A percentile compares a stretch with the other conserved stretches of the same genome.
phyloP scores from a whole-genome alignment of 2,797 vertebrate species.

The Phyllotis vaccarum region DNA sequence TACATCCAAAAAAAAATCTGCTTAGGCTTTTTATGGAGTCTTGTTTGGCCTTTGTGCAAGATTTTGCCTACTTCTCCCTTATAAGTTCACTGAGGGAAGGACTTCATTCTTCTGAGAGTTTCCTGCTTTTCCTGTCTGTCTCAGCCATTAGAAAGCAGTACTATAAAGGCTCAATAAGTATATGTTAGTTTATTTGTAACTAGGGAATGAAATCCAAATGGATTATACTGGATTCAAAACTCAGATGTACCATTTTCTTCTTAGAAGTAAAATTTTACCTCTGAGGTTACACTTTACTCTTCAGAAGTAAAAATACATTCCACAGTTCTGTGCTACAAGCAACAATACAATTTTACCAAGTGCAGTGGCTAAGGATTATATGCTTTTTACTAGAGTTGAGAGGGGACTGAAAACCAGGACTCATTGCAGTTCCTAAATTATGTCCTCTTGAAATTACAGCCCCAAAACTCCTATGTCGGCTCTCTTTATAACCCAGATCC shows the following conservation, averaged over 20 bases:
- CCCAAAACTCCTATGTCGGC: constrained; percentile 3
- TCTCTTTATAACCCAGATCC: constrained; percentile 52
- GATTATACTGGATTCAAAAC: constrained; percentile 60
- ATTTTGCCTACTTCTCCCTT: neutral
- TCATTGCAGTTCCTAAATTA: neutral
- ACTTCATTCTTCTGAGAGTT: neutral
- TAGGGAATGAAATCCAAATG: constrained; percentile 53
- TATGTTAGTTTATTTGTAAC: constrained; percentile 9
- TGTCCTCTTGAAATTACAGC: constrained; percentile 15
- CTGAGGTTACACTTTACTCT: constrained; percentile 48
- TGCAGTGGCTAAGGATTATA: constrained; percentile 48
- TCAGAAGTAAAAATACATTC: constrained; percentile 56
- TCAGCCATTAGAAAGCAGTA: constrained; percentile 33
- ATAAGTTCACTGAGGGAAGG: constrained; percentile 42
- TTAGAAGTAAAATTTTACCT: constrained; percentile 58
- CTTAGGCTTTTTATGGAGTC: neutral
- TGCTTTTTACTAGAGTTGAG: constrained; percentile 28
- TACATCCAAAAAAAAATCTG: constrained; percentile 58
- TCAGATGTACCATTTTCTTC: constrained; percentile 41
- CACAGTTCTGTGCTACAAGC: constrained; percentile 35
- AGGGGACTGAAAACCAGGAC: constrained; percentile 50
- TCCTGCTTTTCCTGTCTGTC: constrained; percentile 22
- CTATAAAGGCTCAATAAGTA: neutral
- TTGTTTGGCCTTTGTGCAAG: constrained; percentile 52
- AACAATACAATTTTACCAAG: constrained; percentile 61